Evolutionary conservation across 2,797 vertebrate genomes (phyloP), one percentile per base, ranked within the genome.

Genomic region (Sebastes itinus): DNA sequence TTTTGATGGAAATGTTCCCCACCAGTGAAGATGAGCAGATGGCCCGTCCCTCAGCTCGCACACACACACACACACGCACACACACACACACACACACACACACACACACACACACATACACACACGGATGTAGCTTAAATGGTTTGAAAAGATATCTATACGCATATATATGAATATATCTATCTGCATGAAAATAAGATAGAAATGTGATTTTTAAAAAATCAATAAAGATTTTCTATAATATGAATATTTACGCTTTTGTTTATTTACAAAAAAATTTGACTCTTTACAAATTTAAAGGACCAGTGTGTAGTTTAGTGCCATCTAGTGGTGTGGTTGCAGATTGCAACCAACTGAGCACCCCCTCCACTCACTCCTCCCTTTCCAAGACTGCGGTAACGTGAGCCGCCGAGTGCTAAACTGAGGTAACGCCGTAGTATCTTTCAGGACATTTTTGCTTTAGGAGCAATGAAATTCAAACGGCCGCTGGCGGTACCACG

Each of bases 21-120:
- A 78, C 71, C 67, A 82, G 83, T 88, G 84, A 92, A 76, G 78
- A 92, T 80, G 88, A 95, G 77, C 95, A 95, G 94, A 95, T 94
- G 94, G 93, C 89, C 66, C 35, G 75, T 82, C 82, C 71, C 76
- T 87, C 84, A 72, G 63, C 71, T 65, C 22, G 4, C 59, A 23
- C 74, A n/a, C 60, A 84, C 69, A 11, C 32, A 32, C 30, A 32
- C 7, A 3, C 30, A 30, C 30, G 1, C 28, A 6, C 27, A 6
- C 27, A 5, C 27, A 6, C 28, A 25, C 28, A 7, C 28, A 7
- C 28, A 30, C 28, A 30, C 28, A 1, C 28, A 30, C 28, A 8
- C 30, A 30, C 30, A 30, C 30, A 30, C 30, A 30, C 7, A 30
- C 30, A 33, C 32, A 77, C 62, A 78, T 52, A 55, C 56, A 65